phyloP scores from a whole-genome alignment of 2,797 vertebrate genomes.

The Rhinella marina region DNA sequence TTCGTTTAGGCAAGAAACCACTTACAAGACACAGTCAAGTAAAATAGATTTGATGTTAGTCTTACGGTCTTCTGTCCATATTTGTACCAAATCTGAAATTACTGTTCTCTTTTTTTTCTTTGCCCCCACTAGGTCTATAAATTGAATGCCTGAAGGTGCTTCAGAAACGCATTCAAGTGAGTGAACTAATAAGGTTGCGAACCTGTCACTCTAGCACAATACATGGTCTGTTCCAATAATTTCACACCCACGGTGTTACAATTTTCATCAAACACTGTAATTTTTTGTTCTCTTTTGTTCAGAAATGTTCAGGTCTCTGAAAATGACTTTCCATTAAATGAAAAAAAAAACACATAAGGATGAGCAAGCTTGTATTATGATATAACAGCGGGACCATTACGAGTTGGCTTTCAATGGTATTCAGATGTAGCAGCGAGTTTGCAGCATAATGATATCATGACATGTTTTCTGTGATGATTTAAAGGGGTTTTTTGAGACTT shows the following conservation, averaged over 20 bases:
- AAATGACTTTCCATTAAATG: constrained; percentile 24
- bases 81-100: constrained; percentile 46
- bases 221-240: constrained; percentile 52
- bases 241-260: constrained; percentile 42
- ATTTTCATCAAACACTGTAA: constrained; percentile 37
- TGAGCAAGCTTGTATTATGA: neutral
- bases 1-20: constrained; percentile 44
- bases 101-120: constrained; percentile 41
- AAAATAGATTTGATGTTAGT: constrained; percentile 48
- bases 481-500: too few relatives aligned
- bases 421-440: neutral
- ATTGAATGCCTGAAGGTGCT: constrained; percentile 46
- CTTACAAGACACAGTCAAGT: constrained; percentile 40
- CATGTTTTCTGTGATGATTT: neutral
- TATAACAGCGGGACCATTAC: neutral
- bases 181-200: constrained; percentile 53
- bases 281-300: constrained; percentile 34
- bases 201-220: constrained; percentile 51
- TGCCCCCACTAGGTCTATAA: constrained; percentile 36
- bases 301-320: neutral
- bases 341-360: neutral
- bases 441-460: neutral
- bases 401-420: neutral
- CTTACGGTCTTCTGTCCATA: constrained; percentile 37
- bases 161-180: constrained; percentile 45